A percentile compares a stretch with the other conserved stretches of the same genome.
Evolutionary conservation across 1,140 invertebrate species (phyloP).

Genomic region (Leptopilina boulardi): DNA sequence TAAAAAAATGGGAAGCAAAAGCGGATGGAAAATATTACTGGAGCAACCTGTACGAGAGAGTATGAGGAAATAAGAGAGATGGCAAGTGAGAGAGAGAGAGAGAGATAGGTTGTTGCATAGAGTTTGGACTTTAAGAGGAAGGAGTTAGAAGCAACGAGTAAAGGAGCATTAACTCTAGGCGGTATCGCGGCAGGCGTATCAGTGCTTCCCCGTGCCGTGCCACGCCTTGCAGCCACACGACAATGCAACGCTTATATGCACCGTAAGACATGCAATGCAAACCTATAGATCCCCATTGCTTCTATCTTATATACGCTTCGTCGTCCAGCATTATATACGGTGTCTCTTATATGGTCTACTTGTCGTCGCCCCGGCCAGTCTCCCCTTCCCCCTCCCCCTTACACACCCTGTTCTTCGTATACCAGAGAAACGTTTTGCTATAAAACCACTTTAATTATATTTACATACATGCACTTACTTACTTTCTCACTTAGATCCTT

Average conservation of each 20-base stretch:
- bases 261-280: constrained; percentile 55
- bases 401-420: too few relatives aligned
- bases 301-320: constrained; percentile 25
- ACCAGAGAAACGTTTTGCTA: constrained; percentile 6
- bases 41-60: constrained; percentile 50
- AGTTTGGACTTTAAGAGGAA: constrained; percentile 53
- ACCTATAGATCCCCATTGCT: constrained; percentile 45
- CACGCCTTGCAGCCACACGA: constrained; percentile 63
- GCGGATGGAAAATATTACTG: background rate
- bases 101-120: constrained; percentile 43
- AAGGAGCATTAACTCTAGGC: constrained; percentile 44
- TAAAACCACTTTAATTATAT: constrained; percentile 15
- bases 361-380: background rate
- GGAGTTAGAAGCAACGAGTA: constrained; percentile 41
- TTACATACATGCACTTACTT: constrained; percentile 6
- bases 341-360: constrained; percentile 29
- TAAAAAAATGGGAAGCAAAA: background rate
- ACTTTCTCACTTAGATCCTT: constrained; percentile 22
- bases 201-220: constrained; percentile 60
- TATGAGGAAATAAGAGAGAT: constrained; percentile 47
- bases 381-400: background rate
- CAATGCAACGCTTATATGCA: constrained; percentile 60
- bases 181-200: constrained; percentile 60
- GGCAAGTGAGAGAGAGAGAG: constrained; percentile 40
- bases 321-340: constrained; percentile 16